phyloP scores from a whole-genome alignment of 30 jellyfish, hydroid and myxozoan species.

The Aurelia coerulea region DNA sequence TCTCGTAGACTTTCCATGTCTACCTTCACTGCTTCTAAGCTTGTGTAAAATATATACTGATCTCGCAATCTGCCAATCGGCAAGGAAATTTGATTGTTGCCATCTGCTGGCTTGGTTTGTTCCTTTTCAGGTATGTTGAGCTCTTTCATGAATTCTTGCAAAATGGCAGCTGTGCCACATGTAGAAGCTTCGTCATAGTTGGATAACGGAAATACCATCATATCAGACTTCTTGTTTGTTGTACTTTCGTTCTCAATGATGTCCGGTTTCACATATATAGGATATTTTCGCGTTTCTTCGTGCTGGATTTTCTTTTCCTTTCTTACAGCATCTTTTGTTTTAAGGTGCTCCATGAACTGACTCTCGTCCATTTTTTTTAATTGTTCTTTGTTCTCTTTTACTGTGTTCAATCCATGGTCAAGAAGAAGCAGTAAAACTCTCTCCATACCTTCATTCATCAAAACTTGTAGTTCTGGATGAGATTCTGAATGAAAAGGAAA shows the following conservation, averaged over 20 bases:
- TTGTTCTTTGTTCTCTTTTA: neutral
- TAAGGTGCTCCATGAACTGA: neutral
- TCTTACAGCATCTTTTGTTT: no score
- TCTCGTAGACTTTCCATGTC: neutral
- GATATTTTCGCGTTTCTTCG: neutral
- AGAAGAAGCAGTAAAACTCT: neutral
- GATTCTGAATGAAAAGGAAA: neutral
- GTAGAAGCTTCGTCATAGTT: no score
- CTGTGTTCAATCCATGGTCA: neutral
- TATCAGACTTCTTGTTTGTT: neutral
- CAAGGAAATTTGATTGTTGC: neutral
- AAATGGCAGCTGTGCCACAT: neutral
- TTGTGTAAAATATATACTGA: neutral
- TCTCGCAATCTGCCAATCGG: neutral
- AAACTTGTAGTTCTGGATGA: neutral
- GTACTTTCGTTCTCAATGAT: neutral
- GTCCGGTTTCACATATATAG: neutral
- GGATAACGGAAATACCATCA: neutral
- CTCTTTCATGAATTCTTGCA: slow-evolving; percentile 1
- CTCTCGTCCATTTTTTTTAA: neutral
- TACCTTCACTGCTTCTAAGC: neutral
- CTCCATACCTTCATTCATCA: neutral
- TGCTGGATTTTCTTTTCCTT: no score
- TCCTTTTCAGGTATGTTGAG: neutral
- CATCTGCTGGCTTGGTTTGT: neutral